Base-by-base conservation (phyloP, 1,140 invertebrate species). In the Drosophila auraria region DNA sequence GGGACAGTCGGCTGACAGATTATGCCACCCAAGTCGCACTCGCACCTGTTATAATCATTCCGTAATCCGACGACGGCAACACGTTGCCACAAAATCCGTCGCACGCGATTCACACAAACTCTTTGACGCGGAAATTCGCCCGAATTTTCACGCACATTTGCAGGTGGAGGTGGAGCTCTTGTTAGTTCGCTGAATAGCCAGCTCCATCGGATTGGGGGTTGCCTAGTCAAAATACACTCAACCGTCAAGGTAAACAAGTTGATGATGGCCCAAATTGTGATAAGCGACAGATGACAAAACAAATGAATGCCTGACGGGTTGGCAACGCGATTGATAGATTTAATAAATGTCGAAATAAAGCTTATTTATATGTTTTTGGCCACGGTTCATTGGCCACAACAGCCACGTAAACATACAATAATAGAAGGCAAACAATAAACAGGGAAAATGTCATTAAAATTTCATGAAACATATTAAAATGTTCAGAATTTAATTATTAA, bases 11-110 rank as follows among this genome's bases (percentile, higher is more conserved):
- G 30, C 60, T 73, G 71, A 78, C 82, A 66, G 60, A 78, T 74
- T 74, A 74, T 74, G 40, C 71, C 68, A 73, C 71, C 54, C 59
- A 53, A 68, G 49, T 62, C 57, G 40, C 77, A 80, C 77, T 61
- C 76, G 40, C 77, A 80, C 77, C 77, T 80, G 77, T 79, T 78
- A 76, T 78, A 74, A 74, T 73, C 71, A 61, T 53, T n/a, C 69
- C 57, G 71, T 74, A 74, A 73, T 53, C 71, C 40, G 69, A 30
- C 47, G 68, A 57, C 33, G 57, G 69, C 71, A 73, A 73, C 71
- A 53, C 71, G 47, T 73, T 73, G 69, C 71, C 68, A 61, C 68
- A 73, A 73, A 57, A 53, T 53, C 69, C 71, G 40, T 11, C 8
- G 45, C 65, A 71, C 65, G 66, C 56, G 38, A 57, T 20, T 63